A percentile compares a stretch with the other conserved stretches of the same genome.
phyloP scores from a whole-genome alignment of 2,888 invertebrate genomes.

The Dynastes hyllus region DNA sequence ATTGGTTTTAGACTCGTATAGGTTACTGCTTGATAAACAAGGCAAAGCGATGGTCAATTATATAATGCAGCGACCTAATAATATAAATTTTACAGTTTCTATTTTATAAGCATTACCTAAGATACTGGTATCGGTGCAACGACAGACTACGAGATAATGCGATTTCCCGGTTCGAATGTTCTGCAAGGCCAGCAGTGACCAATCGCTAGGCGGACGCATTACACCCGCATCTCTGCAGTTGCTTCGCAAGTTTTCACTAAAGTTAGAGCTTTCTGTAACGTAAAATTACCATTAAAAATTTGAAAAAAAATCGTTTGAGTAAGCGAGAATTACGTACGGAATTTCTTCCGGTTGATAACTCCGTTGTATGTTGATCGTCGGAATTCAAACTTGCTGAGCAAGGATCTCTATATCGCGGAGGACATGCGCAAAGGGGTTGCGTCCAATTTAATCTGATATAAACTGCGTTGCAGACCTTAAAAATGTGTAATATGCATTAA shows the following conservation, averaged over 20 bases:
- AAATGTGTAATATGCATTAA: conserved; percentile 52
- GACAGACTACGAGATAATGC: conserved; percentile 93
- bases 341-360: conserved; percentile 83
- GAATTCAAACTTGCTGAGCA: conserved; percentile 93
- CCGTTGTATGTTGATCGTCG: conserved; percentile 93
- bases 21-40: neutral
- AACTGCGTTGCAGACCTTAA: conserved; percentile 92
- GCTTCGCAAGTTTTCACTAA: conserved; percentile 95
- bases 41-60: conserved; percentile 2
- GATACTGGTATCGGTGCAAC: conserved; percentile 89
- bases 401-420: conserved; percentile 89
- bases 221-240: conserved; percentile 91
- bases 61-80: conserved; percentile 14
- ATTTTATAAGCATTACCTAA: conserved; percentile 77
- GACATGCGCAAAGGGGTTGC: conserved; percentile 94
- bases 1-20: conserved; percentile 7
- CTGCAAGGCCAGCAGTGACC: conserved; percentile 92
- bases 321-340: conserved; percentile 30
- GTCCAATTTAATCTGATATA: conserved; percentile 94
- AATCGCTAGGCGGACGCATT: conserved; percentile 93
- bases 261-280: conserved; percentile 82
- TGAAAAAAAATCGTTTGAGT: neutral
- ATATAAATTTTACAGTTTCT: conserved; percentile 8
- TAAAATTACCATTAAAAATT: conserved; percentile 32
- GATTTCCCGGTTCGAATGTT: conserved; percentile 95